Conservation (phyloP, 2,888 invertebrate species). For the Torymus tubicola region DNA sequence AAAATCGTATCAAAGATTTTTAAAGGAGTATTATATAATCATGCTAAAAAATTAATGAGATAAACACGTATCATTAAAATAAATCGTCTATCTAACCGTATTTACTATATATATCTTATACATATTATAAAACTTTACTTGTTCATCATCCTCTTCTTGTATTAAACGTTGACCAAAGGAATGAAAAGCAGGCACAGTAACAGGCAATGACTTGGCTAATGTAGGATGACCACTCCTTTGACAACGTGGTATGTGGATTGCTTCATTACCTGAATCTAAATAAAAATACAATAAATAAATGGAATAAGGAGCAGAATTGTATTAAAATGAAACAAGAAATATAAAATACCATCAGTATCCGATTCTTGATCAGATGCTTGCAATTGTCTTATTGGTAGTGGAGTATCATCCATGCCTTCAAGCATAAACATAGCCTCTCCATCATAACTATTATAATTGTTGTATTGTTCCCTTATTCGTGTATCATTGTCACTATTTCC, state of each 20-base stretch:
- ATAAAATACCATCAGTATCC: conserved; percentile 83
- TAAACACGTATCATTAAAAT: too few species aligned
- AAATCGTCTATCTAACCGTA: background rate
- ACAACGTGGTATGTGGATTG: conserved; percentile 78
- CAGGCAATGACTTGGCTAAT: conserved; percentile 87
- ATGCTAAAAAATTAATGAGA: too few species aligned
- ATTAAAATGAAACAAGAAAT: conserved; percentile 25
- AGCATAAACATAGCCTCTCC: conserved; percentile 87
- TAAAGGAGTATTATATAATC: too few species aligned
- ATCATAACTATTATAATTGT: conserved; percentile 75
- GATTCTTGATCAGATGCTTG: conserved; percentile 80
- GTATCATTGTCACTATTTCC: conserved; percentile 63
- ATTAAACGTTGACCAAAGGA: conserved; percentile 68
- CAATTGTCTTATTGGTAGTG: conserved; percentile 68
- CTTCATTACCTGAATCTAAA: conserved; percentile 79
- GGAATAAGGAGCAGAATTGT: conserved; percentile 11
- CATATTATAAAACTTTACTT: conserved; percentile 74
- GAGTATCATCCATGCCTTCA: conserved; percentile 82
- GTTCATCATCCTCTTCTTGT: conserved; percentile 75
- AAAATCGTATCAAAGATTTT: too few species aligned
- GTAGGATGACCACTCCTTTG: conserved; percentile 76
- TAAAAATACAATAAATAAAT: conserved; percentile 27
- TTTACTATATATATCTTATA: background rate
- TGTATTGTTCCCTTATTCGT: conserved; percentile 60
- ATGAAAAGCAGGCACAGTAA: conserved; percentile 84